Percentiles rank a stretch among this genome's conserved stretches.
Conservation (phyloP, 2,888 invertebrate genomes). For the Neoascia interrupta region DNA sequence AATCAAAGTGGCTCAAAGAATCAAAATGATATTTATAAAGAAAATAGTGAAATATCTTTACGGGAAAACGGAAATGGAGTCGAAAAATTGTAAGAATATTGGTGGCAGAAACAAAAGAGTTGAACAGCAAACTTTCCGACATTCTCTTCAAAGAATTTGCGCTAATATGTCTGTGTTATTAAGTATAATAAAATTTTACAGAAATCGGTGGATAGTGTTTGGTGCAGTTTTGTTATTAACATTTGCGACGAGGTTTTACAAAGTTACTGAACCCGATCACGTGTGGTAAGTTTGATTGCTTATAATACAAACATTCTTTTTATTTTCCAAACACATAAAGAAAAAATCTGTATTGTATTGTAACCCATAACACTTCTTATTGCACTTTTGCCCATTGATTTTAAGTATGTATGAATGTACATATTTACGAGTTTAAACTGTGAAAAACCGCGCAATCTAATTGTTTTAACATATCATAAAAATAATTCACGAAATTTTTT, state of each 20-base stretch:
- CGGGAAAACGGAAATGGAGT: not conserved
- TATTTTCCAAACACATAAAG: too few species aligned
- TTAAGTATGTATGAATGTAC: too few species aligned
- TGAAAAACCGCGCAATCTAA: too few species aligned
- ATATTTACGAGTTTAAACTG: too few species aligned
- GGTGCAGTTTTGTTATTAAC: constrained; percentile 84
- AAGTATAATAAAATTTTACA: constrained; percentile 50
- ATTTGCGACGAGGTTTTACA: constrained; percentile 89
- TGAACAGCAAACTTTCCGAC: constrained; percentile 67
- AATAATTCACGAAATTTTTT: too few species aligned
- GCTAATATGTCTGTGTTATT: not conserved
- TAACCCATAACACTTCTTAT: too few species aligned
- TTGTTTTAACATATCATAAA: too few species aligned
- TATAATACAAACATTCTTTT: too few species aligned
- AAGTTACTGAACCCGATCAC: constrained; percentile 94
- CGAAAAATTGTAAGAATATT: constrained; percentile 68
- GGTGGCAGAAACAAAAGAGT: constrained; percentile 70
- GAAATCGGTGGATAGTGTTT: constrained; percentile 86
- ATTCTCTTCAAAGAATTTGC: constrained; percentile 6
- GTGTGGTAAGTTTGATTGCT: constrained; percentile 92
- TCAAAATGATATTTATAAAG: too few species aligned
- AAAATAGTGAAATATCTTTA: not conserved
- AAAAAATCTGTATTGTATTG: too few species aligned
- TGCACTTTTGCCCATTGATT: too few species aligned
- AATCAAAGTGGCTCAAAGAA: too few species aligned